Base-by-base conservation (phyloP, 2,797 vertebrate species). In the Lophotriccus pileatus region DNA sequence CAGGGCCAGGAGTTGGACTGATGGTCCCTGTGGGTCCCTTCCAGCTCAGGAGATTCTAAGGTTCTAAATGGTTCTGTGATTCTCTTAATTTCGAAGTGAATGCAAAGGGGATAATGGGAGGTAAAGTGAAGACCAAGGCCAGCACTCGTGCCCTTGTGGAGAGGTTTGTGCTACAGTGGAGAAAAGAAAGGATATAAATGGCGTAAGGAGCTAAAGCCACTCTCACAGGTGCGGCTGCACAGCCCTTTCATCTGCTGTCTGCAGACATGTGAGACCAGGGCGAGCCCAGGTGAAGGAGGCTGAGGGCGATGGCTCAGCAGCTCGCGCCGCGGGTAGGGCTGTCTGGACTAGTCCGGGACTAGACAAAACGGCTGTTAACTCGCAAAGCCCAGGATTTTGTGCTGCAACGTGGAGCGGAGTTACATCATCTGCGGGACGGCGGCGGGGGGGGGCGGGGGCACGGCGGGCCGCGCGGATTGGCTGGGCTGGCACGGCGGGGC, bases 361-460 rank as follows among this genome's bases (percentile, higher is more conserved):
- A 95, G 92, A 88, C 93, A 41, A n/a, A 92, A 43, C 72, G 68
- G 76, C 5, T 50, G 80, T 87, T 86, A 58, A 25, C 7, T 13
- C 22, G 81, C 9, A 46, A 11, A 63, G 59, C 84, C 27, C 76
- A 87, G 90, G 77, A 90, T 87, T 95, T 83, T 50, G 95, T 96
- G 95, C 95, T 97, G 96, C 97, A 97, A 97, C 95, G 95, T 95
- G 96, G 95, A 96, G 62, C 14, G 12, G 52, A 53, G 6, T 97
- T 97, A 94, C 96, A 95, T 96, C 97, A 97, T 74, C 85, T 8
- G 52, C 7, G 32, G 70, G 18, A 1, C 59, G 4, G 72, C 41
- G 4, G 6, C 4, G 13, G 4, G 18, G 24, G 28, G 27, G 8
- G 34, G 9, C 28, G 32, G 69, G 86, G 28, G 28, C 19, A 10